phyloP scores from a whole-genome alignment of 2,888 invertebrate genomes.

The Drosophila anomalata region DNA sequence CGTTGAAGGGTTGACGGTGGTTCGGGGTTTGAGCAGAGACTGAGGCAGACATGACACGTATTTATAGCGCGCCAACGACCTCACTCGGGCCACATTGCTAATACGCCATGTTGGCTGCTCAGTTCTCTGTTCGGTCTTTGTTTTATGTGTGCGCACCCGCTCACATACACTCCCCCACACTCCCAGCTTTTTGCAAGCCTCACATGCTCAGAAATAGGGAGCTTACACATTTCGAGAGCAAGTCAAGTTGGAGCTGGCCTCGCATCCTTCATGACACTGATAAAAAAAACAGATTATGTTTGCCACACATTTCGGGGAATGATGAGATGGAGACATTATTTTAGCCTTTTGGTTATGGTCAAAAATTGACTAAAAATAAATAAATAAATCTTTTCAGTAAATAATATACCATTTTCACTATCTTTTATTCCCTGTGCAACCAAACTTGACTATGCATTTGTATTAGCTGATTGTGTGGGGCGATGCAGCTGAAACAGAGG shows the following conservation, averaged over 20 bases:
- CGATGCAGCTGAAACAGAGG: conserved; percentile 43
- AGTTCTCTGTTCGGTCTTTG: conserved; percentile 35
- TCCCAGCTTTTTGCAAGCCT: conserved; percentile 4
- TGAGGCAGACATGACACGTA: conserved; percentile 66
- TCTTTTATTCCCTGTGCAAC: conserved; percentile 10
- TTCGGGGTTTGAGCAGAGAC: conserved; percentile 2
- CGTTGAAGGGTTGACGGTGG: conserved; percentile 14
- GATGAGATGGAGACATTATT: too few species aligned
- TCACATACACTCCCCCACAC: conserved; percentile 13
- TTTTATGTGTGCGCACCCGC: conserved; percentile 38
- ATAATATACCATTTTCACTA: not conserved
- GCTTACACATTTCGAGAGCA: conserved; percentile 37
- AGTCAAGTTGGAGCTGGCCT: conserved; percentile 40
- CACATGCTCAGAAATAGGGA: not conserved
- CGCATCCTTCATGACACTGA: conserved; percentile 16
- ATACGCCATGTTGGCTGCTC: conserved; percentile 63
- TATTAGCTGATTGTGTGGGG: conserved; percentile 50
- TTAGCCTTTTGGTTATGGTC: too few species aligned
- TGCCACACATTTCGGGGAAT: not conserved
- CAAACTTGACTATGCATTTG: conserved; percentile 16
- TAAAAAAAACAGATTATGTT: conserved; percentile 3
- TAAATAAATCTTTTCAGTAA: too few species aligned
- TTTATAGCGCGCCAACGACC: conserved; percentile 72
- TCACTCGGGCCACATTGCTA: conserved; percentile 62
- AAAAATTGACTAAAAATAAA: too few species aligned